phyloP scores from a whole-genome alignment of 2,113 vertebrate genomes.

The Anhinga rufa region DNA sequence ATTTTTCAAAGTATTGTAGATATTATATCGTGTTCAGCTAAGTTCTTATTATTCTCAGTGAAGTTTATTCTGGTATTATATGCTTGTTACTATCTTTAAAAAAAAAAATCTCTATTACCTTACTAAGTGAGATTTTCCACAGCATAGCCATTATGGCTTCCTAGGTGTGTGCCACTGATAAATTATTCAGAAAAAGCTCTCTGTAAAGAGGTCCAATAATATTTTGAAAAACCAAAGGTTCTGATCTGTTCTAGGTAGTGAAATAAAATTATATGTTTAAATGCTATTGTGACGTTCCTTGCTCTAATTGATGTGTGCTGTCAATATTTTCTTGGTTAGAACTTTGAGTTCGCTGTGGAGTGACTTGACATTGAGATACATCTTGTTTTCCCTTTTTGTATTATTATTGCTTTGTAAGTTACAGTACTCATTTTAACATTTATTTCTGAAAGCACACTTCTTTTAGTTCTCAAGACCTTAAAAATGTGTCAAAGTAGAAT shows the following conservation, averaged over 20 bases:
- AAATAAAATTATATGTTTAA: slow-evolving; percentile 8
- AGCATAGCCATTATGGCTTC: neutral
- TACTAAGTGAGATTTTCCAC: neutral
- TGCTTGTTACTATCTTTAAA: slow-evolving; percentile 41
- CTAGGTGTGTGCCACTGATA: neutral
- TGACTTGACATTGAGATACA: neutral
- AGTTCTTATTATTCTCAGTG: neutral
- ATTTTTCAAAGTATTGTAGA: slow-evolving; percentile 20
- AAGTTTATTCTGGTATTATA: slow-evolving; percentile 18
- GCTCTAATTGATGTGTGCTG: slow-evolving; percentile 21
- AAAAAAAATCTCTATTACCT: neutral
- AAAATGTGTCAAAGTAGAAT: neutral
- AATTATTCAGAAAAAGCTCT: neutral
- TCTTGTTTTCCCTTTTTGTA: neutral
- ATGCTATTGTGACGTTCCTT: slow-evolving; percentile 17
- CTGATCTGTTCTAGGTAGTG: neutral
- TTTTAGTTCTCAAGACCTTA: neutral
- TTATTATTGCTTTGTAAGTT: neutral
- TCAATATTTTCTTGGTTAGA: slow-evolving; percentile 12
- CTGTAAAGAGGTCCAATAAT: neutral
- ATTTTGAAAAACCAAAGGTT: neutral
- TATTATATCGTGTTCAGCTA: neutral
- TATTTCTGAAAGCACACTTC: neutral
- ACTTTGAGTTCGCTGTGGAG: neutral
- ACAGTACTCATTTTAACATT: neutral